These are phyloP conservation scores for Mellilla xanthometata DNA, from an alignment of 2,888 invertebrate species.

Conservation along the genomic window DNA sequence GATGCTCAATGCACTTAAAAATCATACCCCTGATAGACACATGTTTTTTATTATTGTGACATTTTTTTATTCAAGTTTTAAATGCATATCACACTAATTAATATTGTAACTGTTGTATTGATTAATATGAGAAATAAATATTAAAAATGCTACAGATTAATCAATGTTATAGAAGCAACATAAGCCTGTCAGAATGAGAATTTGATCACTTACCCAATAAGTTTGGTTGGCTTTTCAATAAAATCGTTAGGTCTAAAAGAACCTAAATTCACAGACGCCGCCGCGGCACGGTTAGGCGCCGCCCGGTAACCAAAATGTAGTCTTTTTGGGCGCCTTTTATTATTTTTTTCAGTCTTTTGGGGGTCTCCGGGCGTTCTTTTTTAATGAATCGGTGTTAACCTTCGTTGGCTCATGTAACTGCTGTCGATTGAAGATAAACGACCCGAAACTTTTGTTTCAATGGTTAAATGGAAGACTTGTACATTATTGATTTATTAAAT, in stretches of 20 bases:
- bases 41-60: no score
- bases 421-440: constrained; percentile 80
- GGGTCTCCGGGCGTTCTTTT: constrained; percentile 74
- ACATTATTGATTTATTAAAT: constrained; percentile 32
- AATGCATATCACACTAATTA: no score
- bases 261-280: constrained; percentile 74
- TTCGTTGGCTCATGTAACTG: constrained; percentile 78
- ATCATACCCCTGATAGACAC: no score
- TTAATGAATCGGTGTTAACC: constrained; percentile 82
- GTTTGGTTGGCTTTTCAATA: no score
- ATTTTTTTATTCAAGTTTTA: no score
- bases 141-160: no score
- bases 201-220: no score
- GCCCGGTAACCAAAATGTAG: constrained; percentile 74
- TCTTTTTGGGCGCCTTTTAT: constrained; percentile 59
- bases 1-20: no score
- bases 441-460: constrained; percentile 39
- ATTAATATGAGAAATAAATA: no score
- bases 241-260: constrained; percentile 55
- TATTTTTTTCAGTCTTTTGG: constrained; percentile 79
- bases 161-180: no score
- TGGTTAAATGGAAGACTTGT: constrained; percentile 67
- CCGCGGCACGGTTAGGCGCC: constrained; percentile 77
- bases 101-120: no score
- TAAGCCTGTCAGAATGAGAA: no score